Conservation (phyloP, 2,888 invertebrate species). For the Spicauda simplicius region DNA sequence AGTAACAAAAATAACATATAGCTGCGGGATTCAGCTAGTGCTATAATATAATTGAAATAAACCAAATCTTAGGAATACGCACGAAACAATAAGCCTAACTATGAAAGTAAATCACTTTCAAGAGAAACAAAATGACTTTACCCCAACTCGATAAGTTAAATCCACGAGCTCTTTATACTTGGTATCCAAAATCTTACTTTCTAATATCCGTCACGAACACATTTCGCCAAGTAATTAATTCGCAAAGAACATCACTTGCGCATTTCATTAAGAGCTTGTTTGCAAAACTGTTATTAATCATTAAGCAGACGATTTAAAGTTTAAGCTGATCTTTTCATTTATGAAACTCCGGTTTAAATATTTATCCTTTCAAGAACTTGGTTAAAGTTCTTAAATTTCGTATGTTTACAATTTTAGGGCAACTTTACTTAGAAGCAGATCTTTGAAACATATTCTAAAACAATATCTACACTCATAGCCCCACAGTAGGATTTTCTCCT, state of each 20-base stretch:
- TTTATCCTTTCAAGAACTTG: not conserved
- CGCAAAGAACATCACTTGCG: constrained; percentile 20
- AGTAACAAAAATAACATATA: too few species aligned
- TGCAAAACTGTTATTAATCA: constrained; percentile 24
- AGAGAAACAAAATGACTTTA: too few species aligned
- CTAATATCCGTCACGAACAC: constrained; percentile 20
- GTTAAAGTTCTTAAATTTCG: too few species aligned
- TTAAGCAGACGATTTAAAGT: not conserved
- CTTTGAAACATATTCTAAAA: too few species aligned
- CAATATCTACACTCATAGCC: too few species aligned
- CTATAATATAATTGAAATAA: not conserved
- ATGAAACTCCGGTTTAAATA: not conserved
- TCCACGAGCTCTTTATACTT: not conserved
- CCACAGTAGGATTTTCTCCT: too few species aligned
- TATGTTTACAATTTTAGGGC: too few species aligned
- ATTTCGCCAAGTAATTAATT: constrained; percentile 27
- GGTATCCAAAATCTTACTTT: constrained; percentile 1
- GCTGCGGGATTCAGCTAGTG: not conserved
- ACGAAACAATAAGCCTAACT: not conserved
- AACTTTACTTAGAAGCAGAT: too few species aligned
- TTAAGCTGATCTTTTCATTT: not conserved
- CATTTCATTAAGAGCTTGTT: constrained; percentile 27
- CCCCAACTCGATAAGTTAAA: not conserved
- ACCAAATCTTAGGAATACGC: not conserved
- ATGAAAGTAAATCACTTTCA: too few species aligned